Evolutionary conservation across 2,113 vertebrate genomes (phyloP).

Genomic region (Brachyhypopomus occidentalis): DNA sequence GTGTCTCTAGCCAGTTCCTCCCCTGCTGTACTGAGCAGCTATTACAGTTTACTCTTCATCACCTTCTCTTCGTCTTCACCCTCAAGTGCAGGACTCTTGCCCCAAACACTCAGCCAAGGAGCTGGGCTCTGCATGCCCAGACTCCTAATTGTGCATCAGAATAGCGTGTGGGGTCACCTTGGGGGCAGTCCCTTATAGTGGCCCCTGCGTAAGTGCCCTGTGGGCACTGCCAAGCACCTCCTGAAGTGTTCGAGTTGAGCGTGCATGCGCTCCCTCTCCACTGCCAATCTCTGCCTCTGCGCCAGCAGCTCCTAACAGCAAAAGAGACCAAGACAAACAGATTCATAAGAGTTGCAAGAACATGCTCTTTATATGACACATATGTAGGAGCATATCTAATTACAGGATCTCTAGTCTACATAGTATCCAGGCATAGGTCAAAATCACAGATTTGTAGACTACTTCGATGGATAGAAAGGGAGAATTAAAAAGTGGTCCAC

Average conservation of each 20-base stretch:
- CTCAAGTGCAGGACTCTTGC: conserved; percentile 4
- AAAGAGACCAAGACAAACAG: not conserved
- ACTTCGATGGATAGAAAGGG: not conserved
- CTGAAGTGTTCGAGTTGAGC: conserved; percentile 97
- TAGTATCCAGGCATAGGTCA: not conserved
- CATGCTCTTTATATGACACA: not conserved
- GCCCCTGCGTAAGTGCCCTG: conserved; percentile 87
- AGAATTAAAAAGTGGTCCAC: too few species aligned
- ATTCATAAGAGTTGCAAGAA: not conserved
- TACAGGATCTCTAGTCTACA: not conserved
- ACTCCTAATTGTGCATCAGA: not conserved
- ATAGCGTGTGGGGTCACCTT: conserved; percentile 77
- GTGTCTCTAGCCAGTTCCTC: not conserved
- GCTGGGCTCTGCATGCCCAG: conserved; percentile 17
- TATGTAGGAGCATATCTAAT: too few species aligned
- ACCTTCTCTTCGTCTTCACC: not conserved
- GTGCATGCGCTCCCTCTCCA: conserved; percentile 92
- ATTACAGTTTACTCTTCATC: conserved; percentile 17
- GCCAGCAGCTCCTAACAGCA: conserved; percentile 83
- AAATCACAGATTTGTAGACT: not conserved
- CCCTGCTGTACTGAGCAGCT: conserved; percentile 10
- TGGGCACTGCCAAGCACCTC: conserved; percentile 96
- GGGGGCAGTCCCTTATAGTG: conserved; percentile 94
- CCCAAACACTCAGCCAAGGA: conserved; percentile 5
- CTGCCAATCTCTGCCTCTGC: conserved; percentile 93